Percentiles rank a stretch among this genome's conserved stretches.
Conservation (phyloP, 35 echinoderm and acorn worm species). For the Heliocidaris erythrogramma region DNA sequence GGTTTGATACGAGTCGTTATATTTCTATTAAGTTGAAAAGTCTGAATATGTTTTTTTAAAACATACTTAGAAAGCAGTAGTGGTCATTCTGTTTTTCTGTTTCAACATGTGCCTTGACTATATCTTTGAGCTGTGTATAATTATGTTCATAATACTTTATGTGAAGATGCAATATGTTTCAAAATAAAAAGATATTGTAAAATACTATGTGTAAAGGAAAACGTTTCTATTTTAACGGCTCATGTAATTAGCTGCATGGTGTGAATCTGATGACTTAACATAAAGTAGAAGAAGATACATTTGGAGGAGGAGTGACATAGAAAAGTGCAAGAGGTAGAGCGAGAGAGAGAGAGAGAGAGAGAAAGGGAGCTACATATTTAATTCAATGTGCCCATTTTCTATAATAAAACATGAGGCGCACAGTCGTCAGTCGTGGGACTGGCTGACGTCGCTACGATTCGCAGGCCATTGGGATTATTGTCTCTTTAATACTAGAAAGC, state of each 20-base stretch:
- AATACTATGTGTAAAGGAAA: neutral
- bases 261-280: neutral
- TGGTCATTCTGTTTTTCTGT: neutral
- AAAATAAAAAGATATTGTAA: neutral
- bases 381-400: no score
- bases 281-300: neutral
- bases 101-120: neutral
- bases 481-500: no score
- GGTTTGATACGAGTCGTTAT: no score
- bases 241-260: neutral
- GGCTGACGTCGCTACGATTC: no score
- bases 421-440: no score
- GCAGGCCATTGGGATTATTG: no score
- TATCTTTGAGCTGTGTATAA: neutral
- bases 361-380: neutral
- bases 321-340: neutral
- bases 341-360: neutral
- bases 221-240: neutral
- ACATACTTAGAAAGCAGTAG: neutral
- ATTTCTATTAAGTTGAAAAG: no score
- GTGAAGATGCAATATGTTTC: neutral
- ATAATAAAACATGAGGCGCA: no score
- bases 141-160: neutral
- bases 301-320: neutral
- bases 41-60: no score